Evolutionary conservation across 2,113 vertebrate species (phyloP).

Genomic region (Chloroceryle aenea): DNA sequence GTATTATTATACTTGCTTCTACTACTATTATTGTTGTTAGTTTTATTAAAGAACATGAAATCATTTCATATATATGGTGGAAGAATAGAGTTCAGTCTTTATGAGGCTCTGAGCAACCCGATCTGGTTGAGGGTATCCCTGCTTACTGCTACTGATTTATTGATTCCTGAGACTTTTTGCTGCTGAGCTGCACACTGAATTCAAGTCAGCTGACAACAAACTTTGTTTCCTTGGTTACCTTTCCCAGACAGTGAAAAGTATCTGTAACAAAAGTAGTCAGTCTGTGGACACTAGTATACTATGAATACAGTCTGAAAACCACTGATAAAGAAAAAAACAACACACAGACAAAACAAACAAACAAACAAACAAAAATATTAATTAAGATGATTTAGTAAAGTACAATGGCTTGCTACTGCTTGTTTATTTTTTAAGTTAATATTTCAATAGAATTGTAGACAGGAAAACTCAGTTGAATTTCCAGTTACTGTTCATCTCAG

Average conservation of each 20-base stretch:
- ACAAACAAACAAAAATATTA: too few species aligned
- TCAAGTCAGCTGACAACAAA: not conserved
- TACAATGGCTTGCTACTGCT: not conserved
- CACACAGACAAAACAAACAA: too few species aligned
- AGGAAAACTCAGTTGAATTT: not conserved
- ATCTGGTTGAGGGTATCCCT: too few species aligned
- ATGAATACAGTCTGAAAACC: not conserved
- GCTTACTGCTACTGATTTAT: not conserved
- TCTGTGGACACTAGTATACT: not conserved
- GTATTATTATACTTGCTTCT: too few species aligned
- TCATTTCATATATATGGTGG: not conserved
- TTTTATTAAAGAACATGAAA: not conserved
- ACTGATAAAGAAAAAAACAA: too few species aligned
- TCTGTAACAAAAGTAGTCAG: not conserved
- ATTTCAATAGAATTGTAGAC: not conserved
- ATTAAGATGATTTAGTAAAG: not conserved
- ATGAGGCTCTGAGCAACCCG: too few species aligned
- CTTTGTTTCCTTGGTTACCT: not conserved
- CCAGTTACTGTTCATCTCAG: not conserved
- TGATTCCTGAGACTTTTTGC: not conserved
- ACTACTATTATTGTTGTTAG: rapidly evolving
- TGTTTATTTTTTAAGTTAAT: not conserved
- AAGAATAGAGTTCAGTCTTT: not conserved
- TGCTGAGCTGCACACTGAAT: not conserved
- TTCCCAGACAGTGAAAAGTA: not conserved